Evolutionary conservation across 2,797 vertebrate species (phyloP).

Genomic region (Chaunax sp.): DNA sequence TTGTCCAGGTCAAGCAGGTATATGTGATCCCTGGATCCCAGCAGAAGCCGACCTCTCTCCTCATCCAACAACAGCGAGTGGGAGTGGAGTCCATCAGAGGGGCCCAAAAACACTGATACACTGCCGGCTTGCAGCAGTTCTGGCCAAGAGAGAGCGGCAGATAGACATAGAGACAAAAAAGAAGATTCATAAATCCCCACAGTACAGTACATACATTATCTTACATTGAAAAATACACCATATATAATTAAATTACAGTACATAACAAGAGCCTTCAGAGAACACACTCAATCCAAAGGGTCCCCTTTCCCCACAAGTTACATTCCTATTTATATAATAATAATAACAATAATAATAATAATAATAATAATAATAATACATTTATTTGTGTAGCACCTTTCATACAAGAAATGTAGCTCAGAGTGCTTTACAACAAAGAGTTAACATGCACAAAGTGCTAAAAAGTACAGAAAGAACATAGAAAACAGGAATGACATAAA

Average conservation of each 20-base stretch:
- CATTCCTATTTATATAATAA: too few species aligned
- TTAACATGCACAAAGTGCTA: too few species aligned
- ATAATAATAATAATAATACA: too few species aligned
- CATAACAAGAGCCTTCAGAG: background rate
- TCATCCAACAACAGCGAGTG: slow-evolving; percentile 95
- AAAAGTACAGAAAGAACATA: too few species aligned
- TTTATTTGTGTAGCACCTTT: too few species aligned
- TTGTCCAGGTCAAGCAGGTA: slow-evolving; percentile 92
- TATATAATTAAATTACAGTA: slow-evolving; percentile 23
- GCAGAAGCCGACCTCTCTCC: slow-evolving; percentile 90
- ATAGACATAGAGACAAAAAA: slow-evolving; percentile 69
- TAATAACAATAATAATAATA: too few species aligned
- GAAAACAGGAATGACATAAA: too few species aligned
- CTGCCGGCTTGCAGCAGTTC: slow-evolving; percentile 93
- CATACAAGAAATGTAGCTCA: too few species aligned
- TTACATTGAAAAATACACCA: slow-evolving; percentile 26
- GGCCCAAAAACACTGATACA: slow-evolving; percentile 90
- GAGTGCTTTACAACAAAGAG: too few species aligned
- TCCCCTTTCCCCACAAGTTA: too few species aligned
- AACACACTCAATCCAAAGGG: too few species aligned
- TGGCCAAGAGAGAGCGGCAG: slow-evolving; percentile 75
- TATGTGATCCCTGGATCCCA: slow-evolving; percentile 93
- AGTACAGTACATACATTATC: slow-evolving; percentile 1
- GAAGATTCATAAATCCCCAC: slow-evolving; percentile 15
- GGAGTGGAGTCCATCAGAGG: slow-evolving; percentile 91